A percentile compares a stretch with the other conserved stretches of the same genome.
Evolutionary conservation across 2,113 vertebrate species (phyloP).

Genomic region (Echinops telfairi): DNA sequence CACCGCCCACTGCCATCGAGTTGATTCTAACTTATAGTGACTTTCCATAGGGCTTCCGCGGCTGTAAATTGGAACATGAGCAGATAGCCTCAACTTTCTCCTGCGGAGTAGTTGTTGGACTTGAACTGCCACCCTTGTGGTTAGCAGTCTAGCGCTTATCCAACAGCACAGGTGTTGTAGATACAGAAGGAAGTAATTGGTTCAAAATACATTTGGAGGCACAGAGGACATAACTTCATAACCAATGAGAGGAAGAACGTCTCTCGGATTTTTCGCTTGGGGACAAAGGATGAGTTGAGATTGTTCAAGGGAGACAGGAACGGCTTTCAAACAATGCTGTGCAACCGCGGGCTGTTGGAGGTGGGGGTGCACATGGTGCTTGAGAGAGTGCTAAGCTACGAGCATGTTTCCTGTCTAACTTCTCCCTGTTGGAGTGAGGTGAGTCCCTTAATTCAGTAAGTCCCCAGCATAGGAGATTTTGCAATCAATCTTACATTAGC

Average conservation of each 20-base stretch:
- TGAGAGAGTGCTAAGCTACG: not conserved
- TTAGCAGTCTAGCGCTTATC: no score
- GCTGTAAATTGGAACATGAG: no score
- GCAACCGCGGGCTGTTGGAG: not conserved
- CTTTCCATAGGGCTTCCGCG: no score
- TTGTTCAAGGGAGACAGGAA: not conserved
- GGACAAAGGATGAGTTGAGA: not conserved
- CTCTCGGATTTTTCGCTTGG: not conserved
- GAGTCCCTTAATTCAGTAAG: conserved; percentile 5
- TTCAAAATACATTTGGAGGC: not conserved
- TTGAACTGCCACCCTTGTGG: no score
- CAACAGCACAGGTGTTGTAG: not conserved
- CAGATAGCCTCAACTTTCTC: no score
- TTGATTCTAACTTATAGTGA: no score
- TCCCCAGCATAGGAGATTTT: not conserved
- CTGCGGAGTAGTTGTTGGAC: no score
- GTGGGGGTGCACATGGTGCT: accelerated
- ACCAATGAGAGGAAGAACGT: not conserved
- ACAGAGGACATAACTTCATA: not conserved
- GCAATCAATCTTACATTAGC: not conserved
- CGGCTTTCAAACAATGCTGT: not conserved
- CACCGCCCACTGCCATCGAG: no score
- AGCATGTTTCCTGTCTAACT: not conserved
- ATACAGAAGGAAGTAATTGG: not conserved
- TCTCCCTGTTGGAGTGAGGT: not conserved